A percentile compares a stretch with the other conserved stretches of the same genome.
phyloP scores from a whole-genome alignment of 2,113 vertebrate species.

The Ciconia stormi region DNA sequence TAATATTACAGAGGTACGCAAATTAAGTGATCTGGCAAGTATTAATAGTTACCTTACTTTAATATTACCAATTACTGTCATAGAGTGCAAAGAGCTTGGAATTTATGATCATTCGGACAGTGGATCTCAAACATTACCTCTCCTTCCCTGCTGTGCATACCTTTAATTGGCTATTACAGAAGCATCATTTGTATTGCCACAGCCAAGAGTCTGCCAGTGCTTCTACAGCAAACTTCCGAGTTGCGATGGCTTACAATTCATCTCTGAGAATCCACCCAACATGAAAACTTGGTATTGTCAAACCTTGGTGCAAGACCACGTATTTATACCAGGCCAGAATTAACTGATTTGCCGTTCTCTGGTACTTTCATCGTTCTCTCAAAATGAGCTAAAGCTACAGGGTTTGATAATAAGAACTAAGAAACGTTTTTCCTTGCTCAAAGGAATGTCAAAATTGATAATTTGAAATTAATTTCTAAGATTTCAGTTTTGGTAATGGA shows the following conservation, averaged over 20 bases:
- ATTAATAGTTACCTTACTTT: constrained; percentile 66
- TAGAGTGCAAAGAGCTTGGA: constrained; percentile 55
- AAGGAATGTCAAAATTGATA: neutral
- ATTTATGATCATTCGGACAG: constrained; percentile 43
- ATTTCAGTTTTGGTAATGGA: neutral
- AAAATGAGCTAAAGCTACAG: neutral
- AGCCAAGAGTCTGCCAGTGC: neutral
- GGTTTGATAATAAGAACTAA: neutral
- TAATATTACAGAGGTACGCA: constrained; percentile 70
- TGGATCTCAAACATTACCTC: constrained; percentile 30
- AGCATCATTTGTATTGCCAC: neutral
- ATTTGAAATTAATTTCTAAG: neutral
- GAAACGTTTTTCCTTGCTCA: neutral
- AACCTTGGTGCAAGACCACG: neutral
- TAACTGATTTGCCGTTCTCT: neutral
- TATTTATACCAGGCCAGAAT: neutral
- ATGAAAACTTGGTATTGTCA: neutral
- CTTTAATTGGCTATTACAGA: constrained; percentile 6
- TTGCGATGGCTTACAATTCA: neutral
- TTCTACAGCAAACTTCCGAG: neutral
- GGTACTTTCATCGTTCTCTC: neutral
- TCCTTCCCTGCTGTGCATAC: neutral
- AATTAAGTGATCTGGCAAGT: constrained; percentile 65
- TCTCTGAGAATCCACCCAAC: neutral
- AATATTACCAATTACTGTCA: constrained; percentile 68